Percentiles rank a stretch among this genome's conserved stretches.
Conservation (phyloP, 2,888 invertebrate species). For the Pseudanteris insignis region DNA sequence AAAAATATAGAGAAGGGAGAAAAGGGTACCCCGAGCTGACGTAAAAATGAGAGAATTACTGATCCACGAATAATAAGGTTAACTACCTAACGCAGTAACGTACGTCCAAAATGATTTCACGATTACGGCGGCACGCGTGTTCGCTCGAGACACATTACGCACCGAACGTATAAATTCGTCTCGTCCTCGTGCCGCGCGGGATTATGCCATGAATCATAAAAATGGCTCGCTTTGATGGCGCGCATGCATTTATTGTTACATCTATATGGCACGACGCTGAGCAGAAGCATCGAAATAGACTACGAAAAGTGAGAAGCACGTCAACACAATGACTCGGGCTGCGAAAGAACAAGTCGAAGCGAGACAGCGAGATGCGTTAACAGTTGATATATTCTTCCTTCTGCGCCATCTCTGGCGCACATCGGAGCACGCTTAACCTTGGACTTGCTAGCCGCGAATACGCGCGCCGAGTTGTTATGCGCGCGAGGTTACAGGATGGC, state of each 20-base stretch:
- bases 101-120: too few species aligned
- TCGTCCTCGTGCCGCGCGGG: too few species aligned
- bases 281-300: conserved; percentile 30
- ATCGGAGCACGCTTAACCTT: conserved; percentile 43
- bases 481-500: conserved; percentile 54
- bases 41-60: too few species aligned
- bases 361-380: conserved; percentile 2
- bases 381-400: conserved; percentile 35
- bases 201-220: too few species aligned
- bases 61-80: too few species aligned
- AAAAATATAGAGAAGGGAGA: too few species aligned
- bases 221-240: conserved; percentile 28
- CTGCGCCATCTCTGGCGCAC: conserved; percentile 33
- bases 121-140: too few species aligned
- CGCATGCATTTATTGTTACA: conserved; percentile 38
- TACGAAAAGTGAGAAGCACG: conserved; percentile 22
- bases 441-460: conserved; percentile 45
- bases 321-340: neutral
- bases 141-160: too few species aligned
- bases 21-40: too few species aligned
- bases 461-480: conserved; percentile 37
- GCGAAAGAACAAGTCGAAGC: conserved; percentile 1
- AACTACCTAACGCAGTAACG: too few species aligned
- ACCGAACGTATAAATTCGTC: too few species aligned
- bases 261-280: conserved; percentile 14